A percentile compares a stretch with the other conserved stretches of the same genome.
These are phyloP conservation scores for Lontra canadensis DNA, from an alignment of 2,113 vertebrate genomes.

Conservation along the genomic window DNA sequence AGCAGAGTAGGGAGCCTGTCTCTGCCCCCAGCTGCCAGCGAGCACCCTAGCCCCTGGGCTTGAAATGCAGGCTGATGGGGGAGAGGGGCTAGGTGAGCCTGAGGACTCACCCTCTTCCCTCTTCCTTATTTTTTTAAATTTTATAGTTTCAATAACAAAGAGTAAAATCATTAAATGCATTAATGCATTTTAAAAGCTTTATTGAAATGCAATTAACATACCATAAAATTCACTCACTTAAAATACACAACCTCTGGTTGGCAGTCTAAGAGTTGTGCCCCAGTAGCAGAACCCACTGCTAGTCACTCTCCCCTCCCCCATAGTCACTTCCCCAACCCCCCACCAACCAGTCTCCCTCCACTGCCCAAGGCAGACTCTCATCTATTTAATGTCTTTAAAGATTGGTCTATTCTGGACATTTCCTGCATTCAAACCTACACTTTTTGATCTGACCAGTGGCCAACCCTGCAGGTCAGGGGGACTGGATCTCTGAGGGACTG, in stretches of 20 bases:
- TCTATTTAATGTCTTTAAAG: background rate
- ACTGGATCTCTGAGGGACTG: background rate
- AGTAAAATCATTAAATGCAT: background rate
- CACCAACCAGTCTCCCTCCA: too few relatives aligned
- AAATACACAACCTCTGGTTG: background rate
- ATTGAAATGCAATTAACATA: background rate
- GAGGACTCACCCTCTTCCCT: background rate
- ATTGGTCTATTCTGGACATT: background rate
- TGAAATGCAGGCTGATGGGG: background rate
- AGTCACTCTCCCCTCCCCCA: fast-evolving
- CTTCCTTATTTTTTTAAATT: background rate
- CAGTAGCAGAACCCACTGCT: background rate
- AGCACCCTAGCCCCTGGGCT: background rate
- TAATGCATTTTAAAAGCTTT: background rate
- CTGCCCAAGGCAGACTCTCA: background rate
- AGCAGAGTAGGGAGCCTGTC: background rate
- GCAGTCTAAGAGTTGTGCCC: background rate
- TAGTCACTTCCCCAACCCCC: background rate
- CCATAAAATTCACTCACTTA: background rate
- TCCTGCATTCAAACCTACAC: background rate
- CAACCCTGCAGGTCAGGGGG: background rate
- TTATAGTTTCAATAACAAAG: background rate
- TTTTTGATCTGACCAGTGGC: background rate
- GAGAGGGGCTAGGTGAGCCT: background rate
- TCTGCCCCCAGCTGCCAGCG: background rate